A percentile compares a stretch with the other conserved stretches of the same genome.
Evolutionary conservation across 2,888 invertebrate genomes (phyloP).

Genomic region (Tetheella fluctuosa): DNA sequence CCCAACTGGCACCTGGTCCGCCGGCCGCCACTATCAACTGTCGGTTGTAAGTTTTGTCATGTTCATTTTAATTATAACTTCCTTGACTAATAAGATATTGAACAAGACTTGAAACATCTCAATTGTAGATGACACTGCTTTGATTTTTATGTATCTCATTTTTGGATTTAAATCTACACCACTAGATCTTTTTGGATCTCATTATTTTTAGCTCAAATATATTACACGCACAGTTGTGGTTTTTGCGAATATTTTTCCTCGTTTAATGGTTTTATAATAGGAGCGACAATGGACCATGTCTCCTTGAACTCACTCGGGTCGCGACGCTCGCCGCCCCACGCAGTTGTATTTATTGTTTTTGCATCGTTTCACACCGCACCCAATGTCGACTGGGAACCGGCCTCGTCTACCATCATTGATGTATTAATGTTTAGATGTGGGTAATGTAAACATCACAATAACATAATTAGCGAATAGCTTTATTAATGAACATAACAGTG

Average conservation of each 20-base stretch:
- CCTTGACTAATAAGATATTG: not conserved
- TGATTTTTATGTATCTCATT: too few relatives aligned
- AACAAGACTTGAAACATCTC: not conserved
- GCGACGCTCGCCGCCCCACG: constrained; percentile 15
- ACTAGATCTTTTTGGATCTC: too few relatives aligned
- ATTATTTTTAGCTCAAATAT: too few relatives aligned
- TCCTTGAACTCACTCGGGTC: constrained; percentile 37
- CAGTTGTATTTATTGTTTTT: constrained; percentile 40
- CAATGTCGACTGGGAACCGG: constrained; percentile 11
- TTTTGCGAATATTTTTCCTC: not conserved
- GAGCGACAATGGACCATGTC: constrained; percentile 27
- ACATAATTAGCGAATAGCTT: not conserved
- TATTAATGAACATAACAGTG: not conserved
- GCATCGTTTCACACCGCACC: constrained; percentile 35
- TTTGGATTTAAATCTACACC: too few relatives aligned
- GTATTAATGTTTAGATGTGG: not conserved
- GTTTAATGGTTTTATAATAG: constrained; percentile 11
- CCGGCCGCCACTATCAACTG: constrained; percentile 31
- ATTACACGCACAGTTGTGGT: too few relatives aligned
- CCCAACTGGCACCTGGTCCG: constrained; percentile 27
- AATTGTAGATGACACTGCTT: too few relatives aligned
- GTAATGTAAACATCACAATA: not conserved
- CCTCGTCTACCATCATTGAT: constrained; percentile 1
- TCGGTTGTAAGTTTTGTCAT: constrained; percentile 38
- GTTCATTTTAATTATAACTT: not conserved